Evolutionary conservation across 2,113 vertebrate genomes (phyloP).

Genomic region (Falco punctatus): DNA sequence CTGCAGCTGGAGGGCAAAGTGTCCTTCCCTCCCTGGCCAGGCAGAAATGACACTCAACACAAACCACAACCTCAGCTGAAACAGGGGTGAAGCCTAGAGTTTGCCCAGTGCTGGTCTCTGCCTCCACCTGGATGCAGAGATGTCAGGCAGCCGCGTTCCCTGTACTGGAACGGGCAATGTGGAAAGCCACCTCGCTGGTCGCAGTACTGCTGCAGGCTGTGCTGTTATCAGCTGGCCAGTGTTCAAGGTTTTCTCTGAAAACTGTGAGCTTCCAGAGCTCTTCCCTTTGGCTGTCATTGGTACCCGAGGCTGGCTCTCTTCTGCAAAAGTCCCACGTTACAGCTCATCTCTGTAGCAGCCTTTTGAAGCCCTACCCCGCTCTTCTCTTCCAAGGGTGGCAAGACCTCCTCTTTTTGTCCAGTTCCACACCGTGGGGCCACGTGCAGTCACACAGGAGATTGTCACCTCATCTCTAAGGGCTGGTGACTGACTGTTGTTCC

Average conservation of each 20-base stretch:
- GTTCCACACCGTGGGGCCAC: neutral
- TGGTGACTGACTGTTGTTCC: rapidly evolving
- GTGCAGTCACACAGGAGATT: neutral
- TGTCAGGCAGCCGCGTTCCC: rapidly evolving
- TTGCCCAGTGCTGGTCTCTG: neutral
- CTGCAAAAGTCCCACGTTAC: neutral
- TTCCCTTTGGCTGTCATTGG: neutral
- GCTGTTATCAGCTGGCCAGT: neutral
- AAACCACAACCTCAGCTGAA: neutral
- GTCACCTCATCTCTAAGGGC: neutral
- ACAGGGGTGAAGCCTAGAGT: neutral
- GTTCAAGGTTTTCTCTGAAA: neutral
- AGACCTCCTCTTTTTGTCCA: neutral
- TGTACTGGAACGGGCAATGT: rapidly evolving
- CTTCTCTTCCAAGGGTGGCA: neutral
- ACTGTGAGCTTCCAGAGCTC: neutral
- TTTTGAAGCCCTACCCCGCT: neutral
- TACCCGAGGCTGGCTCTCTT: neutral
- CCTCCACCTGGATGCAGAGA: neutral
- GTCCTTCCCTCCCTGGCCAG: neutral
- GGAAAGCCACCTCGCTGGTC: neutral
- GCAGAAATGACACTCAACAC: neutral
- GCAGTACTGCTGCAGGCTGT: neutral
- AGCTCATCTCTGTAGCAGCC: neutral
- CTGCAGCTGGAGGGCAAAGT: neutral